phyloP scores from a whole-genome alignment of 1,140 invertebrate species.

The Acromyrmex echinatior region DNA sequence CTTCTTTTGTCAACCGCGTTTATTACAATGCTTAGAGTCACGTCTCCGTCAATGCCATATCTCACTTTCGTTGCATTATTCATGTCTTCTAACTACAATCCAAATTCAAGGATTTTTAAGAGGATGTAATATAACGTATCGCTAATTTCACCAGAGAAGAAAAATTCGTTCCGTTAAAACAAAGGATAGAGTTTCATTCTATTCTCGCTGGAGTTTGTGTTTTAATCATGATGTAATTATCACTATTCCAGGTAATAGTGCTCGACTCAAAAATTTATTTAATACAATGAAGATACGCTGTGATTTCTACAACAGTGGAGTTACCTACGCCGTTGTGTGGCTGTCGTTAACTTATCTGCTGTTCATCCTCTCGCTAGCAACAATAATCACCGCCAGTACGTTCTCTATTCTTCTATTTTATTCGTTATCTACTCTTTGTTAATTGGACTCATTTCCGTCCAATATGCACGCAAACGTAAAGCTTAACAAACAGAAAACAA shows the following conservation, averaged over 20 bases:
- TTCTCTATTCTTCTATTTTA: background rate
- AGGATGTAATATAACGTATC: constrained; percentile 64
- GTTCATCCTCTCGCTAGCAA: constrained; percentile 67
- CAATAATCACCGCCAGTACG: constrained; percentile 70
- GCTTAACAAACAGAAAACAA: background rate
- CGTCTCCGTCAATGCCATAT: constrained; percentile 16
- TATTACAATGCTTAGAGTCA: background rate
- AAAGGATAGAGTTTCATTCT: background rate
- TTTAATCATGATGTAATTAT: constrained; percentile 15
- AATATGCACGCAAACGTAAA: background rate
- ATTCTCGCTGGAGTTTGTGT: background rate
- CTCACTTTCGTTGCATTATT: constrained; percentile 68
- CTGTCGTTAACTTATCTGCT: constrained; percentile 74
- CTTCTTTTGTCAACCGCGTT: background rate
- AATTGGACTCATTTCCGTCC: background rate
- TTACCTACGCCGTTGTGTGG: constrained; percentile 79
- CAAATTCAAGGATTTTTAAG: constrained; percentile 73
- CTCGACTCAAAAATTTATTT: constrained; percentile 76
- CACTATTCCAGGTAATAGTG: constrained; percentile 67
- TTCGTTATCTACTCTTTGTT: background rate
- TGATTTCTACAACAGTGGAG: constrained; percentile 78
- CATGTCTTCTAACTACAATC: constrained; percentile 60
- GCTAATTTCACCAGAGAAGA: constrained; percentile 68
- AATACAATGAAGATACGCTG: constrained; percentile 77
- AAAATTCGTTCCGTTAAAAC: background rate